phyloP scores from a whole-genome alignment of 2,797 vertebrate genomes.

The Pelobates cultripes region DNA sequence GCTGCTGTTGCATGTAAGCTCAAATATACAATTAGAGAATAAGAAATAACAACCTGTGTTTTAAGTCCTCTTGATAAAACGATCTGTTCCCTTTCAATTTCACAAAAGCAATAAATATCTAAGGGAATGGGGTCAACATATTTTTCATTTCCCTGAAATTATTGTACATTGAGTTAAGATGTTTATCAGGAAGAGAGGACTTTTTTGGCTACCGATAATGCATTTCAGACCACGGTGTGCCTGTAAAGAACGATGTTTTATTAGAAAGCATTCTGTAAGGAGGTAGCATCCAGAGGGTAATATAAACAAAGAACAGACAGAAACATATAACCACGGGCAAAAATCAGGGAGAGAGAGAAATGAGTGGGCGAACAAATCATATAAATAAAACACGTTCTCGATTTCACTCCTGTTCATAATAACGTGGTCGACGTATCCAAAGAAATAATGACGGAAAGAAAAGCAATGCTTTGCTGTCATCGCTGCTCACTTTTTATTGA shows the following conservation, averaged over 20 bases:
- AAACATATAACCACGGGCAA: constrained; percentile 6
- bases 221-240: background rate
- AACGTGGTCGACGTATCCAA: background rate
- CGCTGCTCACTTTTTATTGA: background rate
- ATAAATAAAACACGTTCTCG: constrained; percentile 29
- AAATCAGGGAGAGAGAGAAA: constrained; percentile 17
- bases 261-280: constrained; percentile 41
- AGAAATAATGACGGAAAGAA: background rate
- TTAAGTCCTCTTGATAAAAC: background rate
- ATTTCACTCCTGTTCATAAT: background rate
- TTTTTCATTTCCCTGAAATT: background rate
- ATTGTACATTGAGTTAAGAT: background rate
- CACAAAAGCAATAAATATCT: background rate
- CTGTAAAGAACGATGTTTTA: constrained; percentile 25
- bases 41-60: too few species aligned
- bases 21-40: too few species aligned
- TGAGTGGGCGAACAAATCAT: constrained; percentile 33
- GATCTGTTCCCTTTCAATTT: background rate
- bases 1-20: too few species aligned
- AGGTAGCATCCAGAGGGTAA: constrained; percentile 19
- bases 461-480: constrained; percentile 7
- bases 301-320: constrained; percentile 27
- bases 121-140: background rate
- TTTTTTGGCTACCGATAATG: constrained; percentile 9
- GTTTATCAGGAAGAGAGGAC: constrained; percentile 6